These are phyloP conservation scores for Xylota segnis DNA, from an alignment of 2,888 invertebrate genomes.

Conservation along the genomic window DNA sequence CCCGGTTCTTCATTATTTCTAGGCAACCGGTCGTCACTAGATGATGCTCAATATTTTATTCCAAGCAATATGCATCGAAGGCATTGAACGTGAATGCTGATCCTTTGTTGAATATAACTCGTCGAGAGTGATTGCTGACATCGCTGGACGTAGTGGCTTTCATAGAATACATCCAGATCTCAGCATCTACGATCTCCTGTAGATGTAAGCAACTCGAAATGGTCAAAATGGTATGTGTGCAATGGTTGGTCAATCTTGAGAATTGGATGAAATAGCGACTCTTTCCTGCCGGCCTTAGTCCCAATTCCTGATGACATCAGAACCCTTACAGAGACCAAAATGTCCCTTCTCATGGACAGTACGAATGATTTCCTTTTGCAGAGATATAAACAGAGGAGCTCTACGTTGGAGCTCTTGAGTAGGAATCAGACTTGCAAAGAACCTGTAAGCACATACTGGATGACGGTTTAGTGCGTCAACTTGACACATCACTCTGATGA, in stretches of 20 bases:
- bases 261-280: slow-evolving; percentile 80
- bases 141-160: slow-evolving; percentile 79
- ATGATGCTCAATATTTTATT: too few species aligned
- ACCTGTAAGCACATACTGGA: slow-evolving; percentile 15
- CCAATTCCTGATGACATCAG: slow-evolving; percentile 55
- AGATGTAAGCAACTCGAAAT: slow-evolving; percentile 79
- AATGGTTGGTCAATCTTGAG: slow-evolving; percentile 79
- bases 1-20: too few species aligned
- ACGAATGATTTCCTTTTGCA: slow-evolving; percentile 45
- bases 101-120: too few species aligned
- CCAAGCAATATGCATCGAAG: too few species aligned
- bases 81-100: too few species aligned
- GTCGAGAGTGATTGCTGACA: slow-evolving; percentile 69
- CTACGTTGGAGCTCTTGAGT: too few species aligned
- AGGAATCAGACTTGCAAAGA: slow-evolving; percentile 46
- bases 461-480: slow-evolving; percentile 78
- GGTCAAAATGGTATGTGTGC: slow-evolving; percentile 80
- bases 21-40: too few species aligned
- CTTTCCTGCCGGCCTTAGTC: slow-evolving; percentile 79
- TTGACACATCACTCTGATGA: slow-evolving; percentile 78
- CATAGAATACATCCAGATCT: slow-evolving; percentile 80
- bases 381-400: too few species aligned
- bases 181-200: slow-evolving; percentile 79
- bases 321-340: slow-evolving; percentile 39
- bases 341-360: slow-evolving; percentile 42